A percentile compares a stretch with the other conserved stretches of the same genome.
phyloP scores from a whole-genome alignment of 1,140 invertebrate genomes.

The Drosophila ohnishii region DNA sequence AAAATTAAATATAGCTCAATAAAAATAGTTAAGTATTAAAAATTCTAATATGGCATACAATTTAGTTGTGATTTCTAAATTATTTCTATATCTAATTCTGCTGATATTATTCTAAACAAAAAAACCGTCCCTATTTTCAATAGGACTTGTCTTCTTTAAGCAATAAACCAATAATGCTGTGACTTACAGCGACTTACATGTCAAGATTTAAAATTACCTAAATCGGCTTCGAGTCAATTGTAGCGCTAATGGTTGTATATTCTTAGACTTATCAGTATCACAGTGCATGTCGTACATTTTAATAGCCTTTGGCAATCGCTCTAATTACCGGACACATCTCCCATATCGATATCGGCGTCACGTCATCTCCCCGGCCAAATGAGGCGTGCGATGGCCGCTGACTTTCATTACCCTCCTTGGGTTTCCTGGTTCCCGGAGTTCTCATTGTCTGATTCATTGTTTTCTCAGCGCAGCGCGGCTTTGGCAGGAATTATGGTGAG shows the following conservation, averaged over 20 bases:
- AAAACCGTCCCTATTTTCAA: neutral
- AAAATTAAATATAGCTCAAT: too few relatives aligned
- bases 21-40: too few relatives aligned
- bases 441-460: slow-evolving; percentile 41
- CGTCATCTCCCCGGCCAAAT: slow-evolving; percentile 48
- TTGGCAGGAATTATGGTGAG: slow-evolving; percentile 62
- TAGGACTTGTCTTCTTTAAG: neutral
- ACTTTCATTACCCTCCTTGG: slow-evolving; percentile 31
- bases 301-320: slow-evolving; percentile 19
- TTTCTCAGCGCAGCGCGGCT: slow-evolving; percentile 27
- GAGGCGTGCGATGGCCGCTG: slow-evolving; percentile 39
- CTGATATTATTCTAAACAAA: too few relatives aligned
- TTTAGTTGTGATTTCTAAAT: too few relatives aligned
- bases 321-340: slow-evolving; percentile 32
- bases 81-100: too few relatives aligned
- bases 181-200: neutral
- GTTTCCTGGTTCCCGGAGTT: neutral
- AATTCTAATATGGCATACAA: too few relatives aligned
- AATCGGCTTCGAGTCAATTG: neutral
- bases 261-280: neutral
- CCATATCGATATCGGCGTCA: slow-evolving; percentile 33
- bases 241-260: neutral
- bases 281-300: slow-evolving; percentile 18
- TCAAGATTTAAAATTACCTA: neutral
- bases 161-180: neutral